Percentiles rank a stretch among this genome's conserved stretches.
Conservation (phyloP, 1,140 invertebrate genomes). For the Drosophila lacteicornis region DNA sequence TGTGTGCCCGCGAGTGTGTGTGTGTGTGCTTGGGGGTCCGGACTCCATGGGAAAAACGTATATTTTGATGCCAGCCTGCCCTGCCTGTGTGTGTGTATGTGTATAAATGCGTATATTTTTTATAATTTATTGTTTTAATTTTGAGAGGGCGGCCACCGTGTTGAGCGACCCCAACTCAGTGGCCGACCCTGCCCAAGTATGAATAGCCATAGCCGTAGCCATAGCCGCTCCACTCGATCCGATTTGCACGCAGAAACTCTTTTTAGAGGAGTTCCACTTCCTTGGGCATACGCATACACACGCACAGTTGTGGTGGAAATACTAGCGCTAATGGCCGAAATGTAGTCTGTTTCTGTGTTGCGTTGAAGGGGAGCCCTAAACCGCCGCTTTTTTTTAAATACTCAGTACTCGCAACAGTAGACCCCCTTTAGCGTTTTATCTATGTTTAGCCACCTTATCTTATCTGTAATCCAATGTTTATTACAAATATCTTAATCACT, state of each 20-base stretch:
- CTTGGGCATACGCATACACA: constrained; percentile 31
- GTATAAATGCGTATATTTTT: constrained; percentile 55
- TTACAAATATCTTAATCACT: constrained; percentile 17
- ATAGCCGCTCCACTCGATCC: constrained; percentile 15
- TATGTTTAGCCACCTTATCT: constrained; percentile 33
- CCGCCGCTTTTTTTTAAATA: background rate
- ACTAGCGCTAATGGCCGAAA: constrained; percentile 18
- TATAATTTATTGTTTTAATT: constrained; percentile 78
- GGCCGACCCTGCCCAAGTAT: constrained; percentile 27
- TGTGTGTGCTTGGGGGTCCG: constrained; percentile 32
- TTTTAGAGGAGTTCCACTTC: constrained; percentile 26
- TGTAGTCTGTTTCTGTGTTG: constrained; percentile 21
- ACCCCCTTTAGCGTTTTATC: constrained; percentile 19
- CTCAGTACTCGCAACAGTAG: constrained; percentile 1
- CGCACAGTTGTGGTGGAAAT: constrained; percentile 38
- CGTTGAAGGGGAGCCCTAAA: constrained; percentile 12
- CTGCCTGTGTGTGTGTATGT: constrained; percentile 12
- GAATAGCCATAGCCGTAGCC: constrained; percentile 6
- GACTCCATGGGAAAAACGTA: constrained; percentile 53
- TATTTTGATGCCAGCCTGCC: constrained; percentile 42
- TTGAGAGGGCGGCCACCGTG: constrained; percentile 59
- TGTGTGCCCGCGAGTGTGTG: constrained; percentile 15
- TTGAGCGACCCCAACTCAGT: constrained; percentile 22
- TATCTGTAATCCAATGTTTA: constrained; percentile 32
- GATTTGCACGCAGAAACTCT: constrained; percentile 25